Base-by-base conservation (phyloP, 1,140 invertebrate genomes). In the Myzus persicae region DNA sequence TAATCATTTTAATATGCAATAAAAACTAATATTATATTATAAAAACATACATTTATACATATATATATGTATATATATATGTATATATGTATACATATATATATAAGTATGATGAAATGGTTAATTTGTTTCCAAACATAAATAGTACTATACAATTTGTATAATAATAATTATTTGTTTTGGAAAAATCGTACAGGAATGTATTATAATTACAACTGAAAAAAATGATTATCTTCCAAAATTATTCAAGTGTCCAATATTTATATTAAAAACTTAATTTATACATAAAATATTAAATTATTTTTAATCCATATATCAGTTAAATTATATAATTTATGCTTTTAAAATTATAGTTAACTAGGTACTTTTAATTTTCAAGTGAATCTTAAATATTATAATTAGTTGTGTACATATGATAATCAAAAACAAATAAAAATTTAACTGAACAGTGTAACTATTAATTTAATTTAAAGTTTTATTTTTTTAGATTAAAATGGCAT, bases 401-500 rank as follows among this genome's bases (percentile, higher is more conserved):
- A 48, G 46, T 48, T 48, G 46, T 48, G n/a, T n/a, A n/a, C n/a
- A 48, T 48, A 48, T 2, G 18, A 48, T 48, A 48, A 48, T 48
- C 46, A 48, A 48, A 48, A 48, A 48, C 14, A n/a, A 9, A 67
- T 31, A 31, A 14, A 67, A 67, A n/a, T 0, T 67, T 14, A 67
- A 31, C 54, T 59, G 0, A 59, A 59, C 14, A 31, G 31, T 67
- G 11, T 67, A n/a, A n/a, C n/a, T 14, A n/a, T 67, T n/a, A 14
- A 67, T 67, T 14, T 31, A 31, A n/a, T 67, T 67, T 11, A 31
- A 59, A 4, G 4, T 59, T 0, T 59, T n/a, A 31, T 9, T 46
- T 36, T 81, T 94, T 92, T 95, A 96, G 97, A 95, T 97, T 94
- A 95, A 97, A 93, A 95, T 98, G 94, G 96, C 97, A 95, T 97